These are phyloP conservation scores for Nemotelus nigrinus DNA, from an alignment of 2,888 invertebrate species.

Conservation along the genomic window DNA sequence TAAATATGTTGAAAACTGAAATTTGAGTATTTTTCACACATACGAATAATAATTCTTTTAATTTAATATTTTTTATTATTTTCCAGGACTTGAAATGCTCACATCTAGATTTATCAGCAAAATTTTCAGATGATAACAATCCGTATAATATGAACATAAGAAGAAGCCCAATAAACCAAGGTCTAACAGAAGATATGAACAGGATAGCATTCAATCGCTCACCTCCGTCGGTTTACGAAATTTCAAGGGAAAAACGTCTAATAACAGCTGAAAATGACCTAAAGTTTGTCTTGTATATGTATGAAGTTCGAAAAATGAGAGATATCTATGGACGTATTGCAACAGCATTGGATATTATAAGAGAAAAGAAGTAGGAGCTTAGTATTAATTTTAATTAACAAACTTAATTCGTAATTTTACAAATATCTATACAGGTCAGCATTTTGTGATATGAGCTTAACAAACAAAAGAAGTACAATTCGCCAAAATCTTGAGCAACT, in stretches of 20 bases:
- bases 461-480: slow-evolving; percentile 71
- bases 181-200: slow-evolving; percentile 38
- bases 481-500: slow-evolving; percentile 72
- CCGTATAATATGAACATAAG: slow-evolving; percentile 23
- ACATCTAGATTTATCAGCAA: slow-evolving; percentile 58
- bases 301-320: slow-evolving; percentile 62
- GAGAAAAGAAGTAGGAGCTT: slow-evolving; percentile 58
- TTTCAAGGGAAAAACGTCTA: slow-evolving; percentile 54
- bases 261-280: slow-evolving; percentile 59
- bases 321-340: slow-evolving; percentile 62
- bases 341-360: slow-evolving; percentile 59
- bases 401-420: slow-evolving; percentile 54
- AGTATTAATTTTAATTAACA: background rate
- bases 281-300: slow-evolving; percentile 62
- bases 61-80: background rate
- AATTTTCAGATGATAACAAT: slow-evolving; percentile 22
- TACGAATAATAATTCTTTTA: background rate
- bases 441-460: slow-evolving; percentile 70
- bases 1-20: background rate
- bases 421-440: slow-evolving; percentile 62
- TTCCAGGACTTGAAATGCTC: slow-evolving; percentile 60
- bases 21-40: background rate
- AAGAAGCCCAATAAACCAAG: slow-evolving; percentile 31
- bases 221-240: slow-evolving; percentile 54
- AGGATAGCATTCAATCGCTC: slow-evolving; percentile 41